Conservation (phyloP, 1,140 invertebrate genomes). For the Melanaphis sacchari region DNA sequence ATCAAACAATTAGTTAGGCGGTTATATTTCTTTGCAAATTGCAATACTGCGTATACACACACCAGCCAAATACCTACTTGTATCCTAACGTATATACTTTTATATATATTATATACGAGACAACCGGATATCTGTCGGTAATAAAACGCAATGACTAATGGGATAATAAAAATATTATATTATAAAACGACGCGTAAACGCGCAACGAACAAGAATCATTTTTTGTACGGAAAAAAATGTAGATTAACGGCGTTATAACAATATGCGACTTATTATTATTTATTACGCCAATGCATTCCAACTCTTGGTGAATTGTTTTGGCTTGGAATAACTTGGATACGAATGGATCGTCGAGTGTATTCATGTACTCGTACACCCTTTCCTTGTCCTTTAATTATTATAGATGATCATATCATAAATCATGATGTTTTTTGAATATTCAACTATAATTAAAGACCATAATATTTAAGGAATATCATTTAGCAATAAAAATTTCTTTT, state of each 20-base stretch:
- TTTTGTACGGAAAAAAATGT: not conserved
- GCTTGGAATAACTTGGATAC: not conserved
- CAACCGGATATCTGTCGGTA: conserved; percentile 3
- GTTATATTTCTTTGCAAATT: not conserved
- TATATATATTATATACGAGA: not conserved
- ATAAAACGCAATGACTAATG: conserved; percentile 34
- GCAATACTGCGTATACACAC: not conserved
- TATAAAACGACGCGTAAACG: not conserved
- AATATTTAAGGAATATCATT: too few relatives aligned
- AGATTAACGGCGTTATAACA: conserved; percentile 4
- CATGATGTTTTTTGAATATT: too few relatives aligned
- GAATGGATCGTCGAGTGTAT: too few relatives aligned
- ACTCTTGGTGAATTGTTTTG: not conserved
- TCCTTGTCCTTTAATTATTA: too few relatives aligned
- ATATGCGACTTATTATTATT: not conserved
- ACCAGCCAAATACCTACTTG: not conserved
- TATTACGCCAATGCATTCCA: not conserved
- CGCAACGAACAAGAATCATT: not conserved
- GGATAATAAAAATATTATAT: conserved; percentile 16
- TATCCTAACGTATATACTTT: not conserved
- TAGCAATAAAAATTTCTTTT: too few relatives aligned
- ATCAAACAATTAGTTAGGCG: not conserved
- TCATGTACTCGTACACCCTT: not conserved
- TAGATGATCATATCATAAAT: too few relatives aligned
- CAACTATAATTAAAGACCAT: too few relatives aligned